Evolutionary conservation across 1,140 invertebrate species (phyloP), one percentile per base, ranked within the genome.

Genomic region (Halyomorpha halys): DNA sequence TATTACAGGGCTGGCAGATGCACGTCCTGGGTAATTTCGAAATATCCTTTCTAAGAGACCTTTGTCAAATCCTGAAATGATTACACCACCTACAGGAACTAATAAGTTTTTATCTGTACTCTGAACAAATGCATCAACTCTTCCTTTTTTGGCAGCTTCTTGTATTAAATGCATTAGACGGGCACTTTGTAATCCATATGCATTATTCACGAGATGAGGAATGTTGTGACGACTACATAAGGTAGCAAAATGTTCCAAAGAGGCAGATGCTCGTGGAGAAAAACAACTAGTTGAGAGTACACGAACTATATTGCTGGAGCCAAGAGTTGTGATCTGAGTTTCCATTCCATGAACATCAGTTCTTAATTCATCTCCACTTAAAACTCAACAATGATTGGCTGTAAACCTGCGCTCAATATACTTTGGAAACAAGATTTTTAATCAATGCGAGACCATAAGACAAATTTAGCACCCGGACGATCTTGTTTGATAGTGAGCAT

Each of bases 361-460:
- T 68, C 79, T 75, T 5, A 90, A 72, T 70, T 89, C 83, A 75
- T 87, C 83, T 4, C 80, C 82, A 67, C 79, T 76, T 66, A 82
- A 71, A 49, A 75, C 71, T 89, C 83, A 63, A 90, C 80, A 27
- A 90, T 79, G 44, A 89, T 74, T 27, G 86, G 83, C 67, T 80
- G 76, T 66, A 86, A 77, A 62, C 86, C 89, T 65, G 90, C 87
- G 34, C 86, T 86, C 49, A 86, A 77, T 64, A 94, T 92, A 45
- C 85, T 85, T 74, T 94, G 94, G 67, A 94, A 90, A 71, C 90
- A 93, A 11, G 90, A 89, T 72, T 94, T 94, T 74, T 94, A 91
- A 78, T 94, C 91, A 67, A 94, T 90, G 67, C 91, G 78, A 18
- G 88, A 84, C 90, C 90, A 94, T 11, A 94, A 72, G 0, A 94